These are phyloP conservation scores for Sussaba pulchella DNA, from an alignment of 2,888 invertebrate genomes.

Conservation along the genomic window DNA sequence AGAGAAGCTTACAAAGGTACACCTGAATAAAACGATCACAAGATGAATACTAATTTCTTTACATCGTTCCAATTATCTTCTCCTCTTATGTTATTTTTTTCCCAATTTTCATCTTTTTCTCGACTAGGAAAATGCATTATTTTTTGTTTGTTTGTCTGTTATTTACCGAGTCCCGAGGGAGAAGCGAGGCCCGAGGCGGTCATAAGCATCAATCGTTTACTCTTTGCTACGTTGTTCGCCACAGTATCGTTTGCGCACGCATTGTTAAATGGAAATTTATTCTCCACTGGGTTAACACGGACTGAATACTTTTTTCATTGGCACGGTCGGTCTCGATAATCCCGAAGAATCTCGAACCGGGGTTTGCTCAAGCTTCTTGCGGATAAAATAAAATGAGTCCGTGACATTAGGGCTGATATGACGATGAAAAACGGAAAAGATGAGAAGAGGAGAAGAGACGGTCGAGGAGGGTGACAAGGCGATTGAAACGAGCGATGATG, in stretches of 20 bases:
- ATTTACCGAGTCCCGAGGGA: background rate
- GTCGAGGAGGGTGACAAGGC: slow-evolving; percentile 55
- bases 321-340: slow-evolving; percentile 34
- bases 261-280: slow-evolving; percentile 35
- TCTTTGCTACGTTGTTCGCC: slow-evolving; percentile 20
- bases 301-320: slow-evolving; percentile 21
- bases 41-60: slow-evolving; percentile 29
- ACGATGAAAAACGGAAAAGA: slow-evolving; percentile 52
- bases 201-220: slow-evolving; percentile 52
- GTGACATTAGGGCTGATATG: slow-evolving; percentile 16
- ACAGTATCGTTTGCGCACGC: slow-evolving; percentile 23
- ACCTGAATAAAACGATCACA: background rate
- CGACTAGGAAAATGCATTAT: background rate
- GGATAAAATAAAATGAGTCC: background rate
- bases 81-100: background rate
- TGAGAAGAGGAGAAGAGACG: slow-evolving; percentile 29
- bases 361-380: slow-evolving; percentile 10
- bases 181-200: slow-evolving; percentile 15
- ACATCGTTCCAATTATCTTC: background rate
- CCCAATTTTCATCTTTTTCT: slow-evolving; percentile 15
- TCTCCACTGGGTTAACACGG: too few species aligned
- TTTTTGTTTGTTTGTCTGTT: background rate
- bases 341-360: slow-evolving; percentile 24
- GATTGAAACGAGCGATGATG: slow-evolving; percentile 63
- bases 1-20: background rate